These are phyloP conservation scores for Gallinago media DNA, from an alignment of 2,113 vertebrate species.

Conservation along the genomic window DNA sequence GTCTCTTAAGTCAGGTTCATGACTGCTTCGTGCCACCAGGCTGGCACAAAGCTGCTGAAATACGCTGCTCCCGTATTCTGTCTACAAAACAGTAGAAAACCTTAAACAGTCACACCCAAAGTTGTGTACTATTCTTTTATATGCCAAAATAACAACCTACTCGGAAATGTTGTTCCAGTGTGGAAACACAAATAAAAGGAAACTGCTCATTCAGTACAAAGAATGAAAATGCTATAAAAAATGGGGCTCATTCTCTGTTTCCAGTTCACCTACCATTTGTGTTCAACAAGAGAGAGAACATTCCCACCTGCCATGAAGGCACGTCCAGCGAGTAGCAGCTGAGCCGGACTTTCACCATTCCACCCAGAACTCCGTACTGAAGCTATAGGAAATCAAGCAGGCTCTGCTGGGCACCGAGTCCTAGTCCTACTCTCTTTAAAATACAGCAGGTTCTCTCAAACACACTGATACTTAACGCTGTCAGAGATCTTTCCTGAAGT, in stretches of 20 bases:
- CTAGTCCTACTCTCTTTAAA: not conserved
- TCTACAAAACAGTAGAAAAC: not conserved
- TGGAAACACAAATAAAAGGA: not conserved
- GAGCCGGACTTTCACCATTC: not conserved
- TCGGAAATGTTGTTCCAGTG: not conserved
- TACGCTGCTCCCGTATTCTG: not conserved
- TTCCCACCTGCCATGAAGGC: not conserved
- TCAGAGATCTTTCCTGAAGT: not conserved
- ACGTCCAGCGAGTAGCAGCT: not conserved
- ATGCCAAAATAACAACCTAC: not conserved
- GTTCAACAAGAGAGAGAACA: not conserved
- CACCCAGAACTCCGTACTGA: not conserved
- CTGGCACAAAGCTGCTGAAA: not conserved
- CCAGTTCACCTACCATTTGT: not conserved
- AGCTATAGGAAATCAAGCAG: not conserved
- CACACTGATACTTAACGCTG: not conserved
- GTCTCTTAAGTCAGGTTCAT: conserved; percentile 5
- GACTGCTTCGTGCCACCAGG: not conserved
- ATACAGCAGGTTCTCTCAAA: not conserved
- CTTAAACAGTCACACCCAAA: not conserved
- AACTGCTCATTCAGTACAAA: not conserved
- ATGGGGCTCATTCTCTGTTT: not conserved
- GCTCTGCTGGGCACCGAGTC: not conserved
- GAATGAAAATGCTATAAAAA: not conserved
- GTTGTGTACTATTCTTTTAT: not conserved